These are phyloP conservation scores for Drosophila pallidifrons DNA, from an alignment of 1,140 invertebrate species.

Conservation along the genomic window DNA sequence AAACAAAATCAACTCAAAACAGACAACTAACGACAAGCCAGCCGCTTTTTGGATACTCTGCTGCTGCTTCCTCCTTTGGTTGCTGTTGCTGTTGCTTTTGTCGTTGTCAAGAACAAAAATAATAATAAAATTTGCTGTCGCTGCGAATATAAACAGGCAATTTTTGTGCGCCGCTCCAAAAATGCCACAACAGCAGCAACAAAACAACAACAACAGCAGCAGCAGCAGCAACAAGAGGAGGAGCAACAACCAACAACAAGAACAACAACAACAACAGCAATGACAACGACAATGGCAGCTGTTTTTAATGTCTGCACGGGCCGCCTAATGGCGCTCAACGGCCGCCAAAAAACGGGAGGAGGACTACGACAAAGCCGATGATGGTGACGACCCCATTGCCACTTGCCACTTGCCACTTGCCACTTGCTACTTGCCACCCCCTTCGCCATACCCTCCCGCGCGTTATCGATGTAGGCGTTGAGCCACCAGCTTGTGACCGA, in stretches of 20 bases:
- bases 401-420: conserved; percentile 53
- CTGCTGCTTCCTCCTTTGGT: conserved; percentile 1
- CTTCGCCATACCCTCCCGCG: conserved; percentile 1
- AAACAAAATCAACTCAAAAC: conserved; percentile 36
- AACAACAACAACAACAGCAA: conserved; percentile 29
- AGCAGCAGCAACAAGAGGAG: conserved; percentile 36
- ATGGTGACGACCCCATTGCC: conserved; percentile 61
- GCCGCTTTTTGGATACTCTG: conserved; percentile 3
- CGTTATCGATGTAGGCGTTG: conserved; percentile 44
- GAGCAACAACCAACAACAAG: conserved; percentile 48
- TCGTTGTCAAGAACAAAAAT: conserved; percentile 80
- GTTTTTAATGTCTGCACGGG: conserved; percentile 78
- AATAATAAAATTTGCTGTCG: conserved; percentile 82
- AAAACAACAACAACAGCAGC: conserved; percentile 40
- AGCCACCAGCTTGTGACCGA: conserved; percentile 38
- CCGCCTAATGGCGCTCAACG: conserved; percentile 79
- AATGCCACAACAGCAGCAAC: conserved; percentile 66
- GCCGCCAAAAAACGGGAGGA: conserved; percentile 41
- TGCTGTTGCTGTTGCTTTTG: conserved; percentile 39
- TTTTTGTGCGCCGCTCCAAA: conserved; percentile 68
- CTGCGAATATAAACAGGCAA: conserved; percentile 82
- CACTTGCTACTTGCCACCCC: background rate
- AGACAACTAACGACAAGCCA: conserved; percentile 36
- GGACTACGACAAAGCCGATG: conserved; percentile 34
- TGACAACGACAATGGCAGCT: conserved; percentile 61